Evolutionary conservation across 1,140 invertebrate species (phyloP).

Genomic region (Leptoteleia sp.): DNA sequence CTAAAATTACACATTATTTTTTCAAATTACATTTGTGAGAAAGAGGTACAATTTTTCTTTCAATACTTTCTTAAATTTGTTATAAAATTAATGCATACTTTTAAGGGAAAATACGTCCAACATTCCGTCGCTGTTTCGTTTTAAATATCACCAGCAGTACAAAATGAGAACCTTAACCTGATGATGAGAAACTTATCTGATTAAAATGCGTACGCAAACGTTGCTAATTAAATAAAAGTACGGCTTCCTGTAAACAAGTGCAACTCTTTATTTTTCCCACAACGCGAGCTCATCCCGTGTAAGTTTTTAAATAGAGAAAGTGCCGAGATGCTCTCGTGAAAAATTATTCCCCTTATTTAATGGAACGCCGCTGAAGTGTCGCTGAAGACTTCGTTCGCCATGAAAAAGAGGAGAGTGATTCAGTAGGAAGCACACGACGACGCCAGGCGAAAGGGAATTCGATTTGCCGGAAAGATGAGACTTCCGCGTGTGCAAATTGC

Average conservation of each 20-base stretch:
- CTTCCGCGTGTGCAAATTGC: constrained; percentile 49
- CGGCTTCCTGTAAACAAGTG: constrained; percentile 27
- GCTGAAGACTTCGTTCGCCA: background rate
- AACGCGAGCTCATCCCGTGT: constrained; percentile 34
- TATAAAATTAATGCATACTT: too few species aligned
- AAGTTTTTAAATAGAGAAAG: constrained; percentile 66
- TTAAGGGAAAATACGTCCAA: too few species aligned
- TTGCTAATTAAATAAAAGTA: constrained; percentile 51
- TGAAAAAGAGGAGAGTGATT: constrained; percentile 5
- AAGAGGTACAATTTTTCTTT: too few species aligned
- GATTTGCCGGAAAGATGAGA: constrained; percentile 59
- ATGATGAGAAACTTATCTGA: too few species aligned
- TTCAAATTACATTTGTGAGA: too few species aligned
- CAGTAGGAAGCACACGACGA: constrained; percentile 5
- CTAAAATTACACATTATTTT: too few species aligned
- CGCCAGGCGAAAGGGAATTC: constrained; percentile 47
- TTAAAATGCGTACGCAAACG: too few species aligned
- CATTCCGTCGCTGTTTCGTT: too few species aligned
- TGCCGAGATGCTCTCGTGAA: constrained; percentile 45
- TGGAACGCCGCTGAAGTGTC: constrained; percentile 32
- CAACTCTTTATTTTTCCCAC: constrained; percentile 33
- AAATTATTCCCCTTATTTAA: constrained; percentile 53
- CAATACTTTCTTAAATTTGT: too few species aligned
- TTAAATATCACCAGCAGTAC: too few species aligned
- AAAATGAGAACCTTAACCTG: too few species aligned